Base-by-base conservation (phyloP, 2,113 vertebrate species). In the Ptychochromis oligacanthus region DNA sequence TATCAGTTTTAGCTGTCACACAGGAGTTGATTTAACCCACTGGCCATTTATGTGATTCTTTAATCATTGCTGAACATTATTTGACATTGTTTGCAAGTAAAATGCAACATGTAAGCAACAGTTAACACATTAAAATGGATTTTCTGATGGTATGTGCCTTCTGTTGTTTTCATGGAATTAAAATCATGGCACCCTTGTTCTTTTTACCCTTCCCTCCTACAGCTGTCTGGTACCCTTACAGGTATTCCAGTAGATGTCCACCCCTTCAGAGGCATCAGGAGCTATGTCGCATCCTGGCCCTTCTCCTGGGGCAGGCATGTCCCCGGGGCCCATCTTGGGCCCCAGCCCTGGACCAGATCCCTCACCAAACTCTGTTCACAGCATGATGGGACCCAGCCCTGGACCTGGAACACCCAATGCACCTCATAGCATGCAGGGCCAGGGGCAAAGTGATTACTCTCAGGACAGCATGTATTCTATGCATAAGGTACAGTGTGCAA, bases 311-410 rank as follows among this genome's bases (percentile, higher is more conserved):
- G 96, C 98, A 2, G 98, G 98, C 40, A 96, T 97, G 57, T 99
- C 98, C 64, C 98, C 98, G 60, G 98, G 98, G 88, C 98, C 98
- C n/a, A 99, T 98, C 91, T 91, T 99, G 70, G 98, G 98, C 75
- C 98, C 98, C 38, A 99, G 98, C 84, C 98, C 98, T 60, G 98
- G 98, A 87, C 98, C 98, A 7, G 98, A 98, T 3, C 97, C 97
- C 0, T 99, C 98, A 80, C 98, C 98, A 11, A 96, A 98, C 84
- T 99, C 98, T 6, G 98, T 99, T 77, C 98, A 99, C 95, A 99
- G 97, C 74, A 99, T 99, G 97, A 98, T 99, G 98, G 98, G 98
- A 75, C 97, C 98, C 9, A 99, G 98, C 91, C 97, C 98, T 60
- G 98, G 98, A 74, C 98, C 98, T 49, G 98, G 98, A 80, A 98